phyloP scores from a whole-genome alignment of 53 echinoderm and acorn worm genomes.

The Apostichopus leukothele region DNA sequence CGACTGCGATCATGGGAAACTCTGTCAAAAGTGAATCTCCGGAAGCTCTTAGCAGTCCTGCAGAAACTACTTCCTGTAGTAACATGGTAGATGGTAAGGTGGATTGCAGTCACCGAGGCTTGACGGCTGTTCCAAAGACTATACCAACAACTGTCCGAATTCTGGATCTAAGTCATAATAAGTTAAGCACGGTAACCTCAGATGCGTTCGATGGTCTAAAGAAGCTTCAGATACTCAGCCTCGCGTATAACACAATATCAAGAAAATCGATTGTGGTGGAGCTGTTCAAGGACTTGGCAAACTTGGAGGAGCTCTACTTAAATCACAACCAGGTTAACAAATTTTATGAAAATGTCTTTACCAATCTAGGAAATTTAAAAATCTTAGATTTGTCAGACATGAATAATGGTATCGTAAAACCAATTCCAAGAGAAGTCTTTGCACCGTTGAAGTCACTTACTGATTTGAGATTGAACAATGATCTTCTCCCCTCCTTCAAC shows the following conservation, averaged over 20 bases:
- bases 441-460: slow-evolving; percentile 41
- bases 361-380: slow-evolving; percentile 42
- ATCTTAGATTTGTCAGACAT: slow-evolving; percentile 73
- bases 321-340: slow-evolving; percentile 70
- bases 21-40: background rate
- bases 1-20: background rate
- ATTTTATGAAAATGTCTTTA: slow-evolving; percentile 52
- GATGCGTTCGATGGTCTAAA: slow-evolving; percentile 75
- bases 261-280: slow-evolving; percentile 46
- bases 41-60: background rate
- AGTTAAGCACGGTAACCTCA: slow-evolving; percentile 39
- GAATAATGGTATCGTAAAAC: slow-evolving; percentile 60
- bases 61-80: background rate
- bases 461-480: slow-evolving; percentile 53
- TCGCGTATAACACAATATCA: slow-evolving; percentile 75
- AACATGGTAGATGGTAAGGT: slow-evolving; percentile 57
- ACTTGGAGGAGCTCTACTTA: slow-evolving; percentile 58
- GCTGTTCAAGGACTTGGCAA: slow-evolving; percentile 61
- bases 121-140: slow-evolving; percentile 62
- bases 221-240: slow-evolving; percentile 59
- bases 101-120: slow-evolving; percentile 69
- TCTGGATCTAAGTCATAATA: slow-evolving; percentile 76
- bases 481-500: slow-evolving; percentile 55
- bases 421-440: slow-evolving; percentile 51
- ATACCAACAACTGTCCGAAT: slow-evolving; percentile 60